A percentile compares a stretch with the other conserved stretches of the same genome.
Conservation (phyloP, 1,140 invertebrate species). For the Thalassaphorura encarpata region DNA sequence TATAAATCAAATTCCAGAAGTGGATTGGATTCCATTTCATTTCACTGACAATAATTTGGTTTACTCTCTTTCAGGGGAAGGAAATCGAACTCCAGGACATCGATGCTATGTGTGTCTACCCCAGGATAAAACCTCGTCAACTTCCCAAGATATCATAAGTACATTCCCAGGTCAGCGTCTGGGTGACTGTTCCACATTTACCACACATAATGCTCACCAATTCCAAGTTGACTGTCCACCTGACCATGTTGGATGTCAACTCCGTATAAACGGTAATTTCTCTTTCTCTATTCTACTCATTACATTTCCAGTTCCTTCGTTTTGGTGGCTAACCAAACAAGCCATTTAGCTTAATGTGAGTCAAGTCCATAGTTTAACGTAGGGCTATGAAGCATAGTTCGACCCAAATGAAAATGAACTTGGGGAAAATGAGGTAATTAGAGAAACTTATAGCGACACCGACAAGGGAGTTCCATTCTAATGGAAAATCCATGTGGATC, state of each 20-base stretch:
- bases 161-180: constrained; percentile 7
- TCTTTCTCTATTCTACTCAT: not conserved
- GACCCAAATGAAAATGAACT: no score
- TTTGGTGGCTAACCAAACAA: no score
- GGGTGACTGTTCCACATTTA: constrained; percentile 15
- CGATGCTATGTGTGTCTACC: constrained; percentile 28
- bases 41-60: not conserved
- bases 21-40: not conserved
- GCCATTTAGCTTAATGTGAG: no score
- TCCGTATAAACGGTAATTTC: constrained; percentile 10
- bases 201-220: constrained; percentile 1
- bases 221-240: constrained; percentile 24
- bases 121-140: constrained; percentile 7
- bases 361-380: no score
- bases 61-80: not conserved
- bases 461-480: no score
- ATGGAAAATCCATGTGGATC: no score
- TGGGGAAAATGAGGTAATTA: no score
- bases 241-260: constrained; percentile 9
- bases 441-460: no score
- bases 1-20: not conserved
- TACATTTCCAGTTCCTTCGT: no score
- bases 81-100: no score
- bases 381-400: no score
- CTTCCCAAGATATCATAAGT: constrained; percentile 11